Percentiles rank a stretch among this genome's conserved stretches.
Evolutionary conservation across 2,888 invertebrate genomes (phyloP).

Genomic region (Protula sp.): DNA sequence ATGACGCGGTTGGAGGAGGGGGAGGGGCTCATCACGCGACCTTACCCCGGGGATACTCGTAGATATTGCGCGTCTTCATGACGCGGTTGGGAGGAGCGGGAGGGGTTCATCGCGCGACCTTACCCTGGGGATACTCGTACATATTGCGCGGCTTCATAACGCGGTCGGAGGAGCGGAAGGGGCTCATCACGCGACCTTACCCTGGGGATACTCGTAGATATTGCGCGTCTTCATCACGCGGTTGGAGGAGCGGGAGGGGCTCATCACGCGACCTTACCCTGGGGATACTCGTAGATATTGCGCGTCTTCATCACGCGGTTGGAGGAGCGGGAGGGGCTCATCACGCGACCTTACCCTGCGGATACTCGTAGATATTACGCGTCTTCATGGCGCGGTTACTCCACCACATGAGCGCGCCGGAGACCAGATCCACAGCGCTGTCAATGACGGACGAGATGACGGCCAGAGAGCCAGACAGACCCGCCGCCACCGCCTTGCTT

Average conservation of each 20-base stretch:
- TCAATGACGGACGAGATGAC: constrained; percentile 57
- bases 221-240: constrained; percentile 52
- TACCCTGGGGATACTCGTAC: constrained; percentile 55
- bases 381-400: constrained; percentile 51
- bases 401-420: constrained; percentile 53
- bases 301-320: constrained; percentile 50
- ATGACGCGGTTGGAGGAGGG: constrained; percentile 52
- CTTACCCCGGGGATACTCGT: constrained; percentile 54
- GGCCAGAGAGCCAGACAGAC: constrained; percentile 55
- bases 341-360: constrained; percentile 42
- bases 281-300: constrained; percentile 55
- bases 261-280: constrained; percentile 35
- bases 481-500: constrained; percentile 53
- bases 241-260: constrained; percentile 48
- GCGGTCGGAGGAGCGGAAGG: too few relatives aligned
- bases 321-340: too few relatives aligned
- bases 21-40: too few relatives aligned
- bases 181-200: constrained; percentile 23
- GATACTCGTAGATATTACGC: constrained; percentile 54
- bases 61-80: constrained; percentile 52
- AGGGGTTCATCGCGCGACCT: neutral
- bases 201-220: constrained; percentile 55
- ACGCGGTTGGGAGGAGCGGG: too few relatives aligned
- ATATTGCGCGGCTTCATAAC: constrained; percentile 53
- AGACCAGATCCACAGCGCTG: constrained; percentile 55